Percentiles rank a stretch among this genome's conserved stretches.
Conservation (phyloP, 2,888 invertebrate genomes). For the Caenorhabditis doughertyi region DNA sequence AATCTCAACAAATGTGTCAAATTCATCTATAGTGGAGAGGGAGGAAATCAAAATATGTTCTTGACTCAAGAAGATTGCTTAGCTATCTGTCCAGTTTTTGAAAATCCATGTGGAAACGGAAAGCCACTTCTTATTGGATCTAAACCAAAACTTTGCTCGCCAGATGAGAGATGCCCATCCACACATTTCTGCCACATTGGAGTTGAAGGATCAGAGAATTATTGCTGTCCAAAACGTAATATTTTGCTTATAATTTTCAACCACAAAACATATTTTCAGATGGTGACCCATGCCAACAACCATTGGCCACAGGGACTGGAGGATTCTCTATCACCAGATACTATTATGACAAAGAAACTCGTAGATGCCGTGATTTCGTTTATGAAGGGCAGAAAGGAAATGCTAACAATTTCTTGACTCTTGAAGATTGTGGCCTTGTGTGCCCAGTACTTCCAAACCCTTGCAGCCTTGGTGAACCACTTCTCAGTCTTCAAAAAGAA, state of each 20-base stretch:
- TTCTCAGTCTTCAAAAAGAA: conserved; percentile 75
- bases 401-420: conserved; percentile 81
- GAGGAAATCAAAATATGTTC: conserved; percentile 82
- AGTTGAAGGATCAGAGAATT: conserved; percentile 74
- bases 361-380: conserved; percentile 73
- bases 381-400: conserved; percentile 80
- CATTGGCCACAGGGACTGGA: conserved; percentile 75
- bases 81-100: conserved; percentile 78
- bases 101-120: conserved; percentile 79
- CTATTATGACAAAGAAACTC: conserved; percentile 78
- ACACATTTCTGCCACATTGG: conserved; percentile 82
- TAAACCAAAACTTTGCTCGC: conserved; percentile 69
- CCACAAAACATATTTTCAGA: conserved; percentile 64
- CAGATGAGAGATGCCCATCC: conserved; percentile 77
- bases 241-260: not conserved
- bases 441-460: conserved; percentile 81
- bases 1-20: conserved; percentile 72
- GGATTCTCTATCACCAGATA: conserved; percentile 73
- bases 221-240: conserved; percentile 81
- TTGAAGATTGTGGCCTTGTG: conserved; percentile 79
- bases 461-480: conserved; percentile 80
- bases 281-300: conserved; percentile 79
- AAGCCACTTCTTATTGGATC: conserved; percentile 73
- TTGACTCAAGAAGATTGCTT: conserved; percentile 80
- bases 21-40: conserved; percentile 81